A percentile compares a stretch with the other conserved stretches of the same genome.
These are phyloP conservation scores for Phaetusa simplex DNA, from an alignment of 2,113 vertebrate species.

Conservation along the genomic window DNA sequence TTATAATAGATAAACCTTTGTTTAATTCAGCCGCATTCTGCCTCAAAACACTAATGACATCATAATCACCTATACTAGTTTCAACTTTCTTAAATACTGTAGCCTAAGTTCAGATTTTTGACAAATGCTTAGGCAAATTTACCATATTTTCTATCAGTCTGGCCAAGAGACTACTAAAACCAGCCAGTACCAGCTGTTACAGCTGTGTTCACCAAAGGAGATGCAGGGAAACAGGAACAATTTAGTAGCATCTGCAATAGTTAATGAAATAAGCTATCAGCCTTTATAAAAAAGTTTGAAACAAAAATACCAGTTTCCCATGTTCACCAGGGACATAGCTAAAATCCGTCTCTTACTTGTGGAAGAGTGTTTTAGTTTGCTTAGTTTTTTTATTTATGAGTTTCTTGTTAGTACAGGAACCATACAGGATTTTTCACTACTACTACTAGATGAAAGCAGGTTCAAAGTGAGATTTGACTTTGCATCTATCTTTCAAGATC, in stretches of 20 bases:
- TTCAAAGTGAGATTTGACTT: conserved; percentile 52
- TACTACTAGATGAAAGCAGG: not conserved
- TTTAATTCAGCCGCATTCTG: not conserved
- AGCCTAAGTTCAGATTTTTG: not conserved
- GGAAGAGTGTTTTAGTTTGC: not conserved
- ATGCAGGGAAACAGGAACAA: not conserved
- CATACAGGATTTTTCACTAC: not conserved
- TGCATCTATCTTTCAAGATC: conserved; percentile 46
- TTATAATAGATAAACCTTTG: not conserved
- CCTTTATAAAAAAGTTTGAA: conserved; percentile 29
- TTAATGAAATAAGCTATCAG: conserved; percentile 51
- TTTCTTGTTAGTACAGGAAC: conserved; percentile 7
- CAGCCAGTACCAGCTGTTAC: not conserved
- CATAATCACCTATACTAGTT: not conserved
- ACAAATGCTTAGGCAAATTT: not conserved
- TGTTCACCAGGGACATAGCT: not conserved
- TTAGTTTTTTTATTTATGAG: not conserved
- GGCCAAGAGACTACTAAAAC: not conserved
- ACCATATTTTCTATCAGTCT: not conserved
- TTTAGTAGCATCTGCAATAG: conserved; percentile 43
- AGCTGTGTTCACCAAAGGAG: not conserved
- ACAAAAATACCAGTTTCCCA: conserved; percentile 68
- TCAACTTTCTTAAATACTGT: not conserved
- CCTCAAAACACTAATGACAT: not conserved
- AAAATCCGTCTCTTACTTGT: conserved; percentile 53